Conservation (phyloP, 2,797 vertebrate species). For the Sphenodon punctatus region DNA sequence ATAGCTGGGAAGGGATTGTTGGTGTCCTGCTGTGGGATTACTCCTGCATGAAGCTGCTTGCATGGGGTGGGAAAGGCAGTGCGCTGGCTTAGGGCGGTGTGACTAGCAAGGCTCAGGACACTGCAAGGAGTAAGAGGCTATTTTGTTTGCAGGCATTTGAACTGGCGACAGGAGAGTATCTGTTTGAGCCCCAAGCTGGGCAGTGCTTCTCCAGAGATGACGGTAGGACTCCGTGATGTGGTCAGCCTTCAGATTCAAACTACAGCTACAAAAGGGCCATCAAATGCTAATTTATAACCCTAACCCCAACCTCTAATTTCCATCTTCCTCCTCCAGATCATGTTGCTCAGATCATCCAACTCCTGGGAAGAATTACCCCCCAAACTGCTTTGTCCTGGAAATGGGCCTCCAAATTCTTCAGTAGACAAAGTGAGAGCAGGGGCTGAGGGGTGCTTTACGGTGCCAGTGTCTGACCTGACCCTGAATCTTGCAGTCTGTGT, state of each 20-base stretch:
- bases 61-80: neutral
- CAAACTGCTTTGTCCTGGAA: constrained; percentile 79
- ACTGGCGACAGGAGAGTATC: constrained; percentile 81
- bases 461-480: neutral
- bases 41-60: neutral
- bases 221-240: constrained; percentile 67
- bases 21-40: accelerated
- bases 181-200: constrained; percentile 84
- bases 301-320: neutral
- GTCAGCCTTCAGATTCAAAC: neutral
- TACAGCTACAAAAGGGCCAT: no score
- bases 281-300: neutral
- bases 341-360: constrained; percentile 83
- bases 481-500: neutral
- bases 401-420: constrained; percentile 84
- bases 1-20: neutral
- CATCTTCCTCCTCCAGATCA: constrained; percentile 76
- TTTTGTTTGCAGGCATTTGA: constrained; percentile 83
- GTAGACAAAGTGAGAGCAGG: constrained; percentile 75
- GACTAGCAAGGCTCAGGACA: neutral
- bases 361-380: constrained; percentile 84
- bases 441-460: neutral
- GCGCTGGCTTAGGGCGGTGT: neutral
- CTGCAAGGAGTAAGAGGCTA: neutral
- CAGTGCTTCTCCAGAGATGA: constrained; percentile 83